Percentiles rank a stretch among this genome's conserved stretches.
These are phyloP conservation scores for Pollenia labialis DNA, from an alignment of 2,888 invertebrate species.

Conservation along the genomic window DNA sequence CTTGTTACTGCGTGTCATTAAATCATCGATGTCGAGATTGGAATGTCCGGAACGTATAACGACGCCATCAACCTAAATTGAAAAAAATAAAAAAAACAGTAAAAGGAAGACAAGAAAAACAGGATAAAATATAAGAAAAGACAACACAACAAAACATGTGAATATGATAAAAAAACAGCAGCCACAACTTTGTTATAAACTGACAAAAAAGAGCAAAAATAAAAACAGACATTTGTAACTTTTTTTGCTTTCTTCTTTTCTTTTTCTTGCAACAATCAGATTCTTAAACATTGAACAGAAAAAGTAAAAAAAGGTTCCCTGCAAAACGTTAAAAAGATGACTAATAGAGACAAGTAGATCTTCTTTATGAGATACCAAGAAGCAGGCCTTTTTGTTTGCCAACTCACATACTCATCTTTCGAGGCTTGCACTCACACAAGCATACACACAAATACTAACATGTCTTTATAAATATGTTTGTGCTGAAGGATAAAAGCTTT, in stretches of 20 bases:
- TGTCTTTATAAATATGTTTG: not conserved
- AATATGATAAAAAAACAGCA: constrained; percentile 20
- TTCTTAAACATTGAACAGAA: no score
- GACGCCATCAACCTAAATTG: constrained; percentile 90
- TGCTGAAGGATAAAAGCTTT: not conserved
- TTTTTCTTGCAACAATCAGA: no score
- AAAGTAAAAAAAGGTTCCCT: not conserved
- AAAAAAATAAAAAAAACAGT: constrained; percentile 74
- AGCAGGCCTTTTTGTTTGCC: constrained; percentile 21
- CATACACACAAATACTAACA: not conserved
- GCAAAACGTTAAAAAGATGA: constrained; percentile 32
- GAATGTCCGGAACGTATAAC: constrained; percentile 95
- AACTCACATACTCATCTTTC: not conserved
- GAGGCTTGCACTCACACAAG: no score
- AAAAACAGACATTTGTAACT: not conserved
- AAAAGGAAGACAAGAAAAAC: constrained; percentile 50
- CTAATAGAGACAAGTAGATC: constrained; percentile 64
- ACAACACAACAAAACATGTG: constrained; percentile 1
- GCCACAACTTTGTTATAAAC: constrained; percentile 11
- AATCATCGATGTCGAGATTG: constrained; percentile 85
- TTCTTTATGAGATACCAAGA: constrained; percentile 19
- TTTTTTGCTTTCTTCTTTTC: not conserved
- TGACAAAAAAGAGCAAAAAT: constrained; percentile 22
- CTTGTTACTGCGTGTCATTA: constrained; percentile 82
- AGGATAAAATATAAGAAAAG: not conserved